Evolutionary conservation across 2,888 invertebrate genomes (phyloP).

Genomic region (Teleogryllus oceanicus): DNA sequence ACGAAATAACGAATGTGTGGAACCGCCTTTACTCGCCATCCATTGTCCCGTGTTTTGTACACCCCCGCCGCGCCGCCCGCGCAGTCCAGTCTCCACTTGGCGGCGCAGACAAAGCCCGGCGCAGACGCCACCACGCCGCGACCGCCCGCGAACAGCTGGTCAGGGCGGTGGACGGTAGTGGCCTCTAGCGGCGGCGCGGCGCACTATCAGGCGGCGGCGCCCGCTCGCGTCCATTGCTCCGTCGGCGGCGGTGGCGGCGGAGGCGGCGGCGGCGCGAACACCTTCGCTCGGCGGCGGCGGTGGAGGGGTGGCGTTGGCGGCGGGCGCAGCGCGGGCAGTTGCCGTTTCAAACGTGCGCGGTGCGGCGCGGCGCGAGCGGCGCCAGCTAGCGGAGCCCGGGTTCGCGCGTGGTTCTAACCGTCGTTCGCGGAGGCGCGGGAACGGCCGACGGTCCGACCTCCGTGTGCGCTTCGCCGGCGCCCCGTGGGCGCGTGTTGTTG

Average conservation of each 20-base stretch:
- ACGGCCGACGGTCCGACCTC: neutral
- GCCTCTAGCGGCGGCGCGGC: neutral
- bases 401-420: neutral
- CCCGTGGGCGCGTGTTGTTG: constrained; percentile 30
- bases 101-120: neutral
- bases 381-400: neutral
- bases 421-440: neutral
- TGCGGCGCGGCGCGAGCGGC: constrained; percentile 4
- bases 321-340: neutral
- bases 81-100: neutral
- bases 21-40: too few species aligned
- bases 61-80: neutral
- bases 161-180: neutral
- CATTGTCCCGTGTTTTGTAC: too few species aligned
- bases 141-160: neutral
- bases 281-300: neutral
- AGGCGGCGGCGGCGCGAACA: neutral
- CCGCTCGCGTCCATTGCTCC: neutral
- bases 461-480: too few species aligned
- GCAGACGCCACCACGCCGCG: neutral
- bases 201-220: neutral
- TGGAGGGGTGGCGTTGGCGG: neutral
- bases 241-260: neutral
- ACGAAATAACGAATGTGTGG: too few species aligned
- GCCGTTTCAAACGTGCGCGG: constrained; percentile 10